Conservation (phyloP, 2,888 invertebrate genomes). For the Lamellibrachia columna region DNA sequence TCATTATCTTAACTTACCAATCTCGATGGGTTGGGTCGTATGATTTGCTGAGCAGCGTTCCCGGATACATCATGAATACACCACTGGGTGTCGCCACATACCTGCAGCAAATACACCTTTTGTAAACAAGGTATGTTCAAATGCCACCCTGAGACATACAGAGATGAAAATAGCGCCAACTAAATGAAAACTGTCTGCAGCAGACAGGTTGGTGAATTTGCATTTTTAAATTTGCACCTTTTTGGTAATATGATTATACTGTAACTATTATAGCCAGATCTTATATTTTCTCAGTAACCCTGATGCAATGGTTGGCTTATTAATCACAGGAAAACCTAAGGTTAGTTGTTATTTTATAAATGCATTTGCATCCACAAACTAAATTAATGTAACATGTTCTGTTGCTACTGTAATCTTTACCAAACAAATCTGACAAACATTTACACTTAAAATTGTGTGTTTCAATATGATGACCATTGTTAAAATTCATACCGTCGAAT, state of each 20-base stretch:
- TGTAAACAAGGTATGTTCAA: neutral
- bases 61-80: conserved; percentile 86
- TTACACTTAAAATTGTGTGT: neutral
- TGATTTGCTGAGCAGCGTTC: conserved; percentile 80
- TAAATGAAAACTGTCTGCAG: neutral
- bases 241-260: too few relatives aligned
- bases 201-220: neutral
- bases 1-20: conserved; percentile 70
- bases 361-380: neutral
- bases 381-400: neutral
- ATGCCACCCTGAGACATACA: neutral
- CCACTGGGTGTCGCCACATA: conserved; percentile 79
- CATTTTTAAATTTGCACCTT: neutral
- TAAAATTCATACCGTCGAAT: conserved; percentile 67
- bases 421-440: neutral
- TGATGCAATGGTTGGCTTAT: neutral
- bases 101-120: conserved; percentile 27
- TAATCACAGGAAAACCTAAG: neutral
- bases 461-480: neutral
- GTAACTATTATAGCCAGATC: too few relatives aligned
- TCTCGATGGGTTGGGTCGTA: conserved; percentile 83
- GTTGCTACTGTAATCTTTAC: neutral
- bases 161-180: neutral
- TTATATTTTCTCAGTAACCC: neutral
- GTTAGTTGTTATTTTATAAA: neutral